phyloP scores from a whole-genome alignment of 2,888 invertebrate genomes.

The Dasysyrphus tricinctus region DNA sequence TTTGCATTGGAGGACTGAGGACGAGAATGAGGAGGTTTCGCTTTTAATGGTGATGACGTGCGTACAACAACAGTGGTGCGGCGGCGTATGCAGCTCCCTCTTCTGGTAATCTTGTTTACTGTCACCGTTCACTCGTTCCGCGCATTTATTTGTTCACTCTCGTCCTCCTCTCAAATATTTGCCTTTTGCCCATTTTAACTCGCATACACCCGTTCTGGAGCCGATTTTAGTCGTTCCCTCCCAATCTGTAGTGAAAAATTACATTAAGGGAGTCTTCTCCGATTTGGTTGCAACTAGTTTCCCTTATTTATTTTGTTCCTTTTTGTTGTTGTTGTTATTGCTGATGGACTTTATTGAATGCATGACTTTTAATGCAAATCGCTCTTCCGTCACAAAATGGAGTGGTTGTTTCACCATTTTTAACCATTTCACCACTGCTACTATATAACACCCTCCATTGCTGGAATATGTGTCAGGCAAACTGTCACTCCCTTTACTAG shows the following conservation, averaged over 20 bases:
- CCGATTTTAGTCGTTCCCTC: neutral
- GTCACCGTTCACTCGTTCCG: conserved; percentile 45
- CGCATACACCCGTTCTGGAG: neutral
- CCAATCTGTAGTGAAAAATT: neutral
- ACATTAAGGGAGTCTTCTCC: conserved; percentile 4
- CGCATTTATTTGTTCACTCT: conserved; percentile 55
- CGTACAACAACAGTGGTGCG: conserved; percentile 3
- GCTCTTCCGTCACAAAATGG: conserved; percentile 36
- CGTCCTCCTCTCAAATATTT: conserved; percentile 61
- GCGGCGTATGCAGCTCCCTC: neutral
- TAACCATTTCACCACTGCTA: neutral
- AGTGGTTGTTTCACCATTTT: conserved; percentile 11
- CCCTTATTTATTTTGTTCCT: too few species aligned
- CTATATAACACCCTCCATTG: conserved; percentile 7
- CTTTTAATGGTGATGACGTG: conserved; percentile 63
- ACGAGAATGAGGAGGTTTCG: conserved; percentile 20
- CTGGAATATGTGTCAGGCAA: conserved; percentile 52
- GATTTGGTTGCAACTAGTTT: conserved; percentile 28
- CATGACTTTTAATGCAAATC: conserved; percentile 48
- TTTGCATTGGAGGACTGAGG: conserved; percentile 11
- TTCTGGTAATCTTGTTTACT: conserved; percentile 54
- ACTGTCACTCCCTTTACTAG: conserved; percentile 51
- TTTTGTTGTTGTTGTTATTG: neutral
- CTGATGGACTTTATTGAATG: conserved; percentile 34
- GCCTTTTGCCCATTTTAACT: conserved; percentile 62